These are phyloP conservation scores for Cataglyphis altisquamis DNA, from an alignment of 2,888 invertebrate species.

Conservation along the genomic window DNA sequence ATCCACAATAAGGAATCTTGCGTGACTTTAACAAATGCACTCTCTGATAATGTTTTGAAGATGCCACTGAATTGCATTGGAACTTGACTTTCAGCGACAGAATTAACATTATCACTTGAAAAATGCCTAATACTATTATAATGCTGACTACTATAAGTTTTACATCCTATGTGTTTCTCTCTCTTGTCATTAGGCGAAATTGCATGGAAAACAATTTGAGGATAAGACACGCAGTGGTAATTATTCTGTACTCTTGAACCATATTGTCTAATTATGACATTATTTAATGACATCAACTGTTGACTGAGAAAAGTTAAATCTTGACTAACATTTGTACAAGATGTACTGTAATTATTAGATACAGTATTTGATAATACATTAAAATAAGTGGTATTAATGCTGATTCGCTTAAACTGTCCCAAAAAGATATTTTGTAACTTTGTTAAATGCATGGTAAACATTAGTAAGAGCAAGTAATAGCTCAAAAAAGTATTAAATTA, in stretches of 20 bases:
- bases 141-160: conserved; percentile 11
- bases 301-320: neutral
- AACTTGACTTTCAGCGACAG: neutral
- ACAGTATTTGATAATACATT: neutral
- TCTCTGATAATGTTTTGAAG: conserved; percentile 89
- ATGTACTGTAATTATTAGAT: neutral
- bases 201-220: neutral
- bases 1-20: conserved; percentile 90
- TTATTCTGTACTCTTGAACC: conserved; percentile 4
- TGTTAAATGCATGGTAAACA: conserved; percentile 6
- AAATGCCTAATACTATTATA: conserved; percentile 15
- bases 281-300: neutral
- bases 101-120: conserved; percentile 1
- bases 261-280: neutral
- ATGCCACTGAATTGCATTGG: conserved; percentile 22
- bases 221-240: neutral
- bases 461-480: neutral
- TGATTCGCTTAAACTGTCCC: neutral
- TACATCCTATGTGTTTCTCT: neutral
- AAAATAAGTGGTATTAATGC: neutral
- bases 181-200: neutral
- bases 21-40: conserved; percentile 89
- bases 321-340: neutral
- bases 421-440: conserved; percentile 1
- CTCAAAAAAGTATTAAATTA: neutral